A percentile compares a stretch with the other conserved stretches of the same genome.
These are phyloP conservation scores for Delphinapterus leucas DNA, from an alignment of 2,113 vertebrate genomes.

Conservation along the genomic window DNA sequence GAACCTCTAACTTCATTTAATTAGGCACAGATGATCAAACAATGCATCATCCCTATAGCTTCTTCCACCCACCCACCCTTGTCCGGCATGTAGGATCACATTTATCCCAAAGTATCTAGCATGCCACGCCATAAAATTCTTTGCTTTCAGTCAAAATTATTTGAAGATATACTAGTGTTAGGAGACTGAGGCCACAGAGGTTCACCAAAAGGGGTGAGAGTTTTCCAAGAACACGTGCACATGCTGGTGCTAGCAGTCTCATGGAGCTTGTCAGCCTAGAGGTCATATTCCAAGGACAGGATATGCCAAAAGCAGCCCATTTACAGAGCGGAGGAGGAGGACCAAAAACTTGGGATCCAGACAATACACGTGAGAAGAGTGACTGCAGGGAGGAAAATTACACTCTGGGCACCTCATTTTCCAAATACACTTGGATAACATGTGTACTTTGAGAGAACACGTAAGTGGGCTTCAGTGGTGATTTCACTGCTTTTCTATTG, in stretches of 20 bases:
- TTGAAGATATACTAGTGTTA: background rate
- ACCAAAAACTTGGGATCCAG: background rate
- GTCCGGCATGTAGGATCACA: background rate
- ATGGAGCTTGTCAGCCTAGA: background rate
- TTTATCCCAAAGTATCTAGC: background rate
- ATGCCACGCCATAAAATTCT: background rate
- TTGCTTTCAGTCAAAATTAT: constrained; percentile 1
- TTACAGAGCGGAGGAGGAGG: background rate
- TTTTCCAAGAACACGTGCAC: background rate
- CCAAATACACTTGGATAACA: background rate
- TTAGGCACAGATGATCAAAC: background rate
- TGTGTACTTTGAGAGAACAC: background rate
- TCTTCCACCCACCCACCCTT: background rate
- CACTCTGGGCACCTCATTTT: background rate
- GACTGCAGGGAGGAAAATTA: background rate
- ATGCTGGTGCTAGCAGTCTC: background rate
- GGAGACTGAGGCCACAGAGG: background rate
- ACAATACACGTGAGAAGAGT: background rate
- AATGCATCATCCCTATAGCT: background rate
- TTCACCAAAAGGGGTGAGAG: background rate
- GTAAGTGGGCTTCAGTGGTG: background rate
- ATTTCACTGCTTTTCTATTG: background rate
- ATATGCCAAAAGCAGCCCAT: background rate
- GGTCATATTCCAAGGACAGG: background rate
- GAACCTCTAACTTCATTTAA: background rate